phyloP scores from a whole-genome alignment of 2,888 invertebrate species.

The Crossocerus cetratus region DNA sequence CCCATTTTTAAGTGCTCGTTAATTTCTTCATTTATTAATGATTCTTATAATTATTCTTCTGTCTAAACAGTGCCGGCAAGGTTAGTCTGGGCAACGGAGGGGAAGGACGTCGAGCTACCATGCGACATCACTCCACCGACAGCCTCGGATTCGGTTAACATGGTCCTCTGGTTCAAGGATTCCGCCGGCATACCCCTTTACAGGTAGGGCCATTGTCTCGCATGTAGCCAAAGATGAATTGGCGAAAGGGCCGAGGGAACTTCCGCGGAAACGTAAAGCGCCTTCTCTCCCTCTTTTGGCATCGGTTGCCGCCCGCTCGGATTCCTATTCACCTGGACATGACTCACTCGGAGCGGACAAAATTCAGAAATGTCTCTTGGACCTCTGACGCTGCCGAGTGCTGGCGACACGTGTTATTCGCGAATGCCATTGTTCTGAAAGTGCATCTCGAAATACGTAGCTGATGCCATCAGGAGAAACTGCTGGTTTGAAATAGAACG shows the following conservation, averaged over 20 bases:
- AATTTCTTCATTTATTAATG: too few relatives aligned
- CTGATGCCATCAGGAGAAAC: too few relatives aligned
- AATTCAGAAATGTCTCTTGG: slow-evolving; percentile 16
- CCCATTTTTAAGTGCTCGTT: too few relatives aligned
- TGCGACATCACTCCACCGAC: slow-evolving; percentile 89
- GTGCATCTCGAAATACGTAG: slow-evolving; percentile 64
- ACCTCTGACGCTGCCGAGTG: slow-evolving; percentile 28
- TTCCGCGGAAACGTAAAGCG: not conserved
- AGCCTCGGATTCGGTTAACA: slow-evolving; percentile 84
- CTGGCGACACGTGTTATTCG: slow-evolving; percentile 51
- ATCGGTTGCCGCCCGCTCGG: not conserved
- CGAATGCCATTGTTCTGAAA: slow-evolving; percentile 64
- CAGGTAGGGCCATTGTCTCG: slow-evolving; percentile 80
- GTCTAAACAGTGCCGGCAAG: slow-evolving; percentile 80
- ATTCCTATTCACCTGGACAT: slow-evolving; percentile 26
- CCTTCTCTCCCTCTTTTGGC: not conserved
- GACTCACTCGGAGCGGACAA: slow-evolving; percentile 3
- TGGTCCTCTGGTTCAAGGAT: slow-evolving; percentile 95
- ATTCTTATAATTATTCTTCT: not conserved
- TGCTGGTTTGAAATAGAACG: too few relatives aligned
- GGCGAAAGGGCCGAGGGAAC: not conserved
- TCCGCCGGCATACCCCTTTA: slow-evolving; percentile 90
- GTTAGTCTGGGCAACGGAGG: slow-evolving; percentile 87
- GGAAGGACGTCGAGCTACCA: slow-evolving; percentile 87
- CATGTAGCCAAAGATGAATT: not conserved